Evolutionary conservation across 2,888 invertebrate species (phyloP), one percentile per base, ranked within the genome.

Genomic region (Dasysyrphus tricinctus): DNA sequence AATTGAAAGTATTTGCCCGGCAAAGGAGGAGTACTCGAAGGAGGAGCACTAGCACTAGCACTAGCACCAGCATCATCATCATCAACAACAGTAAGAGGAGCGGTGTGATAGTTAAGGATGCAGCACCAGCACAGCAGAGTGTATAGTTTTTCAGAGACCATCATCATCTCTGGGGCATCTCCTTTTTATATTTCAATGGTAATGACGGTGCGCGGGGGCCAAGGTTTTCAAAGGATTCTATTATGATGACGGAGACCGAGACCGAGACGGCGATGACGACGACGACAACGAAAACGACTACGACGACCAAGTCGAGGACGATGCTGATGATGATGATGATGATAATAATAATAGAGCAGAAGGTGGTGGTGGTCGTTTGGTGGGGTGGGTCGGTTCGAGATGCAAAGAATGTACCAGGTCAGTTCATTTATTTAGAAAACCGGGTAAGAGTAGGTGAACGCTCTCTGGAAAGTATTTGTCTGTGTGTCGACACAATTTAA

Each of bases 1-100:
- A 86, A 86, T 86, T 86, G 86, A 86, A 86, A 86, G 86, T 86
- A 86, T 86, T 86, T 82, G 86, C 86, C 72, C 81, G 74, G 81
- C 85, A 81, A 69, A 77, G 73, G 77, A 77, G 61, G 61, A 61
- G 51, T 67, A 42, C 76, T 86, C 69, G 63, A 81, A 86, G 85
- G 78, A 81, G 74, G 56, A 51, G 78, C 42, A 9, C 24, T 3
- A 16, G 42, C 16, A 4, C 11, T 32, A 51, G 5, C 19, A 39
- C 3, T 16, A 57, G 3, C 19, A 37, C 1, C 14, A 39, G 4
- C 19, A 61, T 42, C 61, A 39, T 39, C 69, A 69, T 11, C 47
- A 49, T 12, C 37, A 51, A 14, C 14, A 67, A 24, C 67, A 19
- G 63, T 34, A 75, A 37, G 75, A 77, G 73, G 44, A 75, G 65